Evolutionary conservation across 2,113 vertebrate species (phyloP), one percentile per base, ranked within the genome.

Genomic region (Rutilus rutilus): DNA sequence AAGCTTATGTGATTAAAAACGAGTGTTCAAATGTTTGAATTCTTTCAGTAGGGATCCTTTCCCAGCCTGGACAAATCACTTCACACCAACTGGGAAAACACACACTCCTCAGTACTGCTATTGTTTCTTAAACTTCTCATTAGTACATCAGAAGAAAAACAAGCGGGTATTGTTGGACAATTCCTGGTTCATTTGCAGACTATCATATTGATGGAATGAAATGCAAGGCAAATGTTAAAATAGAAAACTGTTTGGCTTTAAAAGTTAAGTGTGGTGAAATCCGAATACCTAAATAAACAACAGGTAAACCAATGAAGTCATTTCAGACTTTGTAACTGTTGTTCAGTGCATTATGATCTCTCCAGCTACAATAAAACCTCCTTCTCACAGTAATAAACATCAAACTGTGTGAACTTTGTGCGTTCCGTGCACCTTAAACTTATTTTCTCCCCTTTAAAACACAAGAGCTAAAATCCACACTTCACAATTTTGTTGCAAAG

Each of bases 61-160:
- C 88, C 79, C 87, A 89, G 85, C 81, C 57, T n/a, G 82, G 84
- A 78, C 90, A 89, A 88, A 88, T 90, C 87, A 86, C 85, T 86
- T 91, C 86, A 81, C 87, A 91, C 88, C 96, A 90, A 95, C 94
- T 95, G 95, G 92, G 82, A 91, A 93, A 93, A 92, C 90, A 92
- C 89, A 62, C 57, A 69, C 62, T 89, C 73, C 60, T 25, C 30
- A 89, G 82, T 86, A 30, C 77, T 77, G 25, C 54, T 62, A 62
- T 84, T 50, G 39, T 87, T 84, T 76, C 59, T 79, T 57, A 50
- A 82, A 71, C 65, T 71, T 60, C 50, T 82, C 27, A 71, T 88
- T 78, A 89, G 82, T 73, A 25, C 52, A 62, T 86, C 71, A 57
- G 36, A 36, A 47, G 67, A 27, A 79, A 73, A 76, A 69, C 84